Conservation (phyloP, 2,113 vertebrate genomes). For the Struthio camelus region DNA sequence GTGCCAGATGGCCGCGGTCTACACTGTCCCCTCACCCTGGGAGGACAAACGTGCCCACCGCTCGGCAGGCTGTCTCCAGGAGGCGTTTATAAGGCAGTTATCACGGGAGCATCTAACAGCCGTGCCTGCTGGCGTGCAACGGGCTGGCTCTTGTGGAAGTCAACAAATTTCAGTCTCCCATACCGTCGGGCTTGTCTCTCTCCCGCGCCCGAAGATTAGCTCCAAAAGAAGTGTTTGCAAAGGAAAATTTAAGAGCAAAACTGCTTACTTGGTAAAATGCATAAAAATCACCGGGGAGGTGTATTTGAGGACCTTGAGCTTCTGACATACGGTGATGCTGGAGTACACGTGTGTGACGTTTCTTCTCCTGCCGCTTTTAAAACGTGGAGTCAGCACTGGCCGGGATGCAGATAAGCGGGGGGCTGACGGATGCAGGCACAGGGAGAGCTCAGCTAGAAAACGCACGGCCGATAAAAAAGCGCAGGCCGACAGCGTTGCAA, state of each 20-base stretch:
- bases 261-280: neutral
- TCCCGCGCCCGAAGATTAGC: neutral
- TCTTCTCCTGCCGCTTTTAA: neutral
- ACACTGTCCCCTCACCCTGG: too few species aligned
- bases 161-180: neutral
- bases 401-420: neutral
- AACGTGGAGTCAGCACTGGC: neutral
- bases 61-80: neutral
- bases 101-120: neutral
- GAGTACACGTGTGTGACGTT: neutral
- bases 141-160: neutral
- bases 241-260: neutral
- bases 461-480: neutral
- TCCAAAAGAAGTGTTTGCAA: neutral
- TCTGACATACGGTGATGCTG: neutral
- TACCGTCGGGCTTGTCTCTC: neutral
- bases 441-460: neutral
- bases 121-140: neutral
- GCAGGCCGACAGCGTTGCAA: rapidly evolving
- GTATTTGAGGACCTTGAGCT: neutral
- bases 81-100: neutral
- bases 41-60: rapidly evolving
- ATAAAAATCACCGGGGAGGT: rapidly evolving
- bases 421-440: neutral
- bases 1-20: too few species aligned